These are phyloP conservation scores for Festucalex cinctus DNA, from an alignment of 2,113 vertebrate species.

Conservation along the genomic window DNA sequence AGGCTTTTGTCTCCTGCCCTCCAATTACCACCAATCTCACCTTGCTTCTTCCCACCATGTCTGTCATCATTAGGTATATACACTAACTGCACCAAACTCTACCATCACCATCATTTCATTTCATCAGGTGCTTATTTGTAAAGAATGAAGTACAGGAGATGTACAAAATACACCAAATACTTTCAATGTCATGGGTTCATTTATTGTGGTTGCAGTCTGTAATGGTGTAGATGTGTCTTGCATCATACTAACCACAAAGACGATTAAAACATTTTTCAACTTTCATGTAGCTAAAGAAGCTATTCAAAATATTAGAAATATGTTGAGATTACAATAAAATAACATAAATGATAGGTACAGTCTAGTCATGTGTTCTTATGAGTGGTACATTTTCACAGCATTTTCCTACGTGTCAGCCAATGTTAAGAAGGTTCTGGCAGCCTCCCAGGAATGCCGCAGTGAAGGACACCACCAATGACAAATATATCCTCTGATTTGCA, in stretches of 20 bases:
- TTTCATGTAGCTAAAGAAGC: no score
- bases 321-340: no score
- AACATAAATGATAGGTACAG: no score
- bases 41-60: slow-evolving; percentile 24
- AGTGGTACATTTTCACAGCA: slow-evolving; percentile 4
- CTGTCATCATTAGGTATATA: slow-evolving; percentile 23
- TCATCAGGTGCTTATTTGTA: slow-evolving; percentile 1
- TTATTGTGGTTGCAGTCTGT: no score
- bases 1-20: slow-evolving; percentile 42
- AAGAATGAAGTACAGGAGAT: slow-evolving; percentile 12
- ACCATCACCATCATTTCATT: neutral
- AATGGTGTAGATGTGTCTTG: no score
- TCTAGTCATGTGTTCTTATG: slow-evolving; percentile 7
- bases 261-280: no score
- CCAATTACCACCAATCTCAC: slow-evolving; percentile 64
- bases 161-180: no score
- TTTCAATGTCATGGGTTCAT: slow-evolving; percentile 1
- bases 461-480: slow-evolving; percentile 46
- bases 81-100: neutral
- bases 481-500: neutral
- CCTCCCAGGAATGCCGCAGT: slow-evolving; percentile 40
- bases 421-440: slow-evolving; percentile 20
- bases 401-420: slow-evolving; percentile 36
- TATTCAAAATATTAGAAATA: no score
- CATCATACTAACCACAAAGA: no score